Evolutionary conservation across 2,113 vertebrate species (phyloP), one percentile per base, ranked within the genome.

Genomic region (Empidonax traillii): DNA sequence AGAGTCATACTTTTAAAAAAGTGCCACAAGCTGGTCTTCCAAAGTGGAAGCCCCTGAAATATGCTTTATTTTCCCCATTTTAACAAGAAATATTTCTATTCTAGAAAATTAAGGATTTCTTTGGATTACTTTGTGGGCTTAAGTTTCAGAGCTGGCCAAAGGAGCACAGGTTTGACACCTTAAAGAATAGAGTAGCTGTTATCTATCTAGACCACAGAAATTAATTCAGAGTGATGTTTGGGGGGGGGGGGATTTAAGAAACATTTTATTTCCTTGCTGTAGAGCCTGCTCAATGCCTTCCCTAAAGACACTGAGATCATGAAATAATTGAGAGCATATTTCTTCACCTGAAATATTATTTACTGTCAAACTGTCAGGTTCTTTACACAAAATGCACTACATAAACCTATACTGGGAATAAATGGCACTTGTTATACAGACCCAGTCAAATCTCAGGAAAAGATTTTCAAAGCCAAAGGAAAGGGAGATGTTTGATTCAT

Each of bases 301-400:
- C 87, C 84, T 69, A 66, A 95, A 93, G 84, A 91, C 74, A 89
- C 0, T 93, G 69, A 94, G 56, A 85, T 90, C 76, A 87, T 87
- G 43, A 93, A 97, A 89, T 92, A 89, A 94, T 94, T 89, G 85
- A 80, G 46, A 96, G 28, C 72, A 63, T 81, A 74, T 85, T 93
- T 94, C 63, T 97, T 91, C 87, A 94, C 67, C 84, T 71, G 63
- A 78, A 93, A 91, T 91, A 51, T 87, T 87, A 94, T 73, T 95
- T 66, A 89, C 62, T 82, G 75, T 89, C 85, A 82, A 46, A 69
- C 16, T 79, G 58, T 66, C 84, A 97, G 62, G 46, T 30, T 82
- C 55, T 92, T 87, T 3, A 0, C 58, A 89, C 63, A 91, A 75
- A 92, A 89, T 41, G 77, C 75, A 79, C 49, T 52, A 31, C 39